Conservation (phyloP, 2,113 vertebrate genomes). For the Gymnorhina tibicen region DNA sequence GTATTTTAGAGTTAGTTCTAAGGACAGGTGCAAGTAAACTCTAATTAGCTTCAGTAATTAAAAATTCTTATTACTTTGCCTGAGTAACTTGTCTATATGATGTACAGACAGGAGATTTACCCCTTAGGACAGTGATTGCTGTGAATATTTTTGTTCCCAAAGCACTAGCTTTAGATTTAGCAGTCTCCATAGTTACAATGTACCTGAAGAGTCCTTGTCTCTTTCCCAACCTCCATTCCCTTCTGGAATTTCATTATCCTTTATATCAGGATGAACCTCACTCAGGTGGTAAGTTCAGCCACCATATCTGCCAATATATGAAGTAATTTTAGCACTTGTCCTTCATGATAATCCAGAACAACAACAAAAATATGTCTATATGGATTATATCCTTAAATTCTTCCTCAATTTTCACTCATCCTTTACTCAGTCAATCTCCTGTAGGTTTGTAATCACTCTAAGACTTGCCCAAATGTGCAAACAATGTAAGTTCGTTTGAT, state of each 20-base stretch:
- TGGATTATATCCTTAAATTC: not conserved
- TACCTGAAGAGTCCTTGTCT: not conserved
- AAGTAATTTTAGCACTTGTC: not conserved
- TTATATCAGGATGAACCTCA: not conserved
- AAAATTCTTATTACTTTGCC: not conserved
- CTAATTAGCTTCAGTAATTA: not conserved
- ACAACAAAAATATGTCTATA: not conserved
- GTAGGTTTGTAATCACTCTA: not conserved
- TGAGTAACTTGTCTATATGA: not conserved
- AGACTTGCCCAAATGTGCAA: not conserved
- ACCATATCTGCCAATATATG: not conserved
- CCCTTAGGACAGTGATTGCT: not conserved
- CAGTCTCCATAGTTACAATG: not conserved
- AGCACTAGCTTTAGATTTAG: not conserved
- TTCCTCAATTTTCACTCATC: not conserved
- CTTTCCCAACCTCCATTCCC: not conserved
- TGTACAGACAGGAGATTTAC: not conserved
- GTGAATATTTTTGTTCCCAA: not conserved
- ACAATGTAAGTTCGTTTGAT: not conserved
- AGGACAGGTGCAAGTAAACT: not conserved
- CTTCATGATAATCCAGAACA: not conserved
- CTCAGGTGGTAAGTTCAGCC: not conserved
- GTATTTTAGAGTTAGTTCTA: not conserved
- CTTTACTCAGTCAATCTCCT: not conserved
- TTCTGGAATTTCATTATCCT: not conserved